phyloP scores from a whole-genome alignment of 2,888 invertebrate species.

The Oscheius sp. region DNA sequence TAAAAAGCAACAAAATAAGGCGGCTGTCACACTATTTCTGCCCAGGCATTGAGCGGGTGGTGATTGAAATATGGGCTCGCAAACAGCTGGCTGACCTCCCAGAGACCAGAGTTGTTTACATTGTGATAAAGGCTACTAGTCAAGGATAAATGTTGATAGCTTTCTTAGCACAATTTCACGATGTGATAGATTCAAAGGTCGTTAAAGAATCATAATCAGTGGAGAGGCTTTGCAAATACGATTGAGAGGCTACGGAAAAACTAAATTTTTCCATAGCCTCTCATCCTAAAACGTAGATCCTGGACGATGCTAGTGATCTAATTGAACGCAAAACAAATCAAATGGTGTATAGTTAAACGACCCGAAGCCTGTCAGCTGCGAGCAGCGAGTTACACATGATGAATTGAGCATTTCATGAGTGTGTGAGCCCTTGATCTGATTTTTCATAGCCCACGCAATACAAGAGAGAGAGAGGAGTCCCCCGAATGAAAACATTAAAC shows the following conservation, averaged over 20 bases:
- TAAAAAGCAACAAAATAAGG: conserved; percentile 8
- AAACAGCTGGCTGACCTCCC: conserved; percentile 36
- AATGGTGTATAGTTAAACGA: conserved; percentile 29
- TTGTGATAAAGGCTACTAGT: not conserved
- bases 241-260: too few relatives aligned
- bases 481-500: not conserved
- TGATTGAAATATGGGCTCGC: conserved; percentile 32
- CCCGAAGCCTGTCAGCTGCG: conserved; percentile 25
- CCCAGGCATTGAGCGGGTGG: conserved; percentile 28
- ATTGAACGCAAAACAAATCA: conserved; percentile 27
- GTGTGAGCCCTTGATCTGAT: conserved; percentile 32
- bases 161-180: not conserved
- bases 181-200: too few relatives aligned
- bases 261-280: too few relatives aligned
- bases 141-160: not conserved
- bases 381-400: conserved; percentile 34
- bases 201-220: too few relatives aligned
- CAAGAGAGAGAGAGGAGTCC: not conserved
- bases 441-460: conserved; percentile 28
- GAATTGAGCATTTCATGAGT: conserved; percentile 35
- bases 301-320: not conserved
- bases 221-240: too few relatives aligned
- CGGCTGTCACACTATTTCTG: conserved; percentile 25
- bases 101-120: conserved; percentile 28
- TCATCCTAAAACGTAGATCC: too few relatives aligned